Evolutionary conservation across 1,140 invertebrate genomes (phyloP).

Genomic region (Papilio machaon): DNA sequence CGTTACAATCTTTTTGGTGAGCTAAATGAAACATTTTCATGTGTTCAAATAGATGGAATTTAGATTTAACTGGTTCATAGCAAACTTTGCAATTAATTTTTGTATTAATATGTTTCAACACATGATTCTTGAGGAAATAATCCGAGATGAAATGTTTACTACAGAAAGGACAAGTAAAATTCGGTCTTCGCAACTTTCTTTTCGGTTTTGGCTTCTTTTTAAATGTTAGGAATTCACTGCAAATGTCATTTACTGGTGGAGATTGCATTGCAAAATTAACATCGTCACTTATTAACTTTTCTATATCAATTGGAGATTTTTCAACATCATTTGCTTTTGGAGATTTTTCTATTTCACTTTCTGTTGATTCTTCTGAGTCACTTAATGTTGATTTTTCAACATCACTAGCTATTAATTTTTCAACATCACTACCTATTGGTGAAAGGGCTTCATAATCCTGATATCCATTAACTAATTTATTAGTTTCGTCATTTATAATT

Average conservation of each 20-base stretch:
- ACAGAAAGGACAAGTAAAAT: slow-evolving; percentile 66
- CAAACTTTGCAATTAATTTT: slow-evolving; percentile 61
- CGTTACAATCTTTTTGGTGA: slow-evolving; percentile 43
- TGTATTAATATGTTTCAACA: slow-evolving; percentile 61
- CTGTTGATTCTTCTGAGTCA: background rate
- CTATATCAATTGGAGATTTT: background rate
- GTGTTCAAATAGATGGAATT: slow-evolving; percentile 68
- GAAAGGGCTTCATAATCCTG: slow-evolving; percentile 29
- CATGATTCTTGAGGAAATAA: slow-evolving; percentile 68
- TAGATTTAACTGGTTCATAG: slow-evolving; percentile 57
- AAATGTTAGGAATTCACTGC: slow-evolving; percentile 70
- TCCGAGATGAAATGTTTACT: slow-evolving; percentile 71
- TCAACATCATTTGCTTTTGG: background rate
- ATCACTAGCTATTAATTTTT: background rate
- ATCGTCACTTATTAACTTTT: background rate
- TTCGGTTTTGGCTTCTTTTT: slow-evolving; percentile 58
- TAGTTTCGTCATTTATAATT: slow-evolving; percentile 57
- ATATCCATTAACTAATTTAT: slow-evolving; percentile 53
- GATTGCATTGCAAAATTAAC: background rate
- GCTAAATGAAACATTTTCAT: slow-evolving; percentile 61
- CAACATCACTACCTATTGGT: background rate
- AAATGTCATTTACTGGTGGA: slow-evolving; percentile 49
- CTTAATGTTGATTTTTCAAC: background rate
- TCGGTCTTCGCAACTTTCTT: slow-evolving; percentile 42
- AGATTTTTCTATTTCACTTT: background rate